Percentiles rank a stretch among this genome's conserved stretches.
Evolutionary conservation across 2,888 invertebrate species (phyloP).

Genomic region (Perizoma affinitatum): DNA sequence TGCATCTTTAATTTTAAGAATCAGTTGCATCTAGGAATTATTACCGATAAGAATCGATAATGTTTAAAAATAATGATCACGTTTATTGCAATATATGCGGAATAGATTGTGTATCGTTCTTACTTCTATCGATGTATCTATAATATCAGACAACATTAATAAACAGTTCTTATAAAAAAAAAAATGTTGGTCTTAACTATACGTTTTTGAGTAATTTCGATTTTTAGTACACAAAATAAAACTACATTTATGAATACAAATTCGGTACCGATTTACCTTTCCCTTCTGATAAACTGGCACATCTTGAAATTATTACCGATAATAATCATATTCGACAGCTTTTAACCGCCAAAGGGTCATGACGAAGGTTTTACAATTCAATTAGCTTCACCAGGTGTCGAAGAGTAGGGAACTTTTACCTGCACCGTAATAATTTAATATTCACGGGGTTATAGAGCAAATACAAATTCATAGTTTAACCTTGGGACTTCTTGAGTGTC

Average conservation of each 20-base stretch:
- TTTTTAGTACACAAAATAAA: conserved; percentile 15
- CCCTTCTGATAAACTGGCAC: conserved; percentile 57
- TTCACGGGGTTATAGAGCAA: conserved; percentile 60
- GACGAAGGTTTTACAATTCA: conserved; percentile 81
- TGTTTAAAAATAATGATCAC: too few relatives aligned
- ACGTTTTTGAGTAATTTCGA: too few relatives aligned
- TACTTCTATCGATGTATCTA: too few relatives aligned
- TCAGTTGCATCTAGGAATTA: too few relatives aligned
- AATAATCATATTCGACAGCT: conserved; percentile 75
- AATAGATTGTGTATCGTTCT: too few relatives aligned
- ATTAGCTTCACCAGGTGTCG: conserved; percentile 78
- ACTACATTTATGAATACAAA: conserved; percentile 33
- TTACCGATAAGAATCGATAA: too few relatives aligned
- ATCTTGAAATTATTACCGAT: conserved; percentile 71
- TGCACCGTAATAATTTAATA: conserved; percentile 62
- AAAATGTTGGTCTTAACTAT: too few relatives aligned
- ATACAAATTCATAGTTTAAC: conserved; percentile 61
- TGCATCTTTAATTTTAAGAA: too few relatives aligned
- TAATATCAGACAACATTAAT: too few relatives aligned
- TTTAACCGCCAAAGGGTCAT: conserved; percentile 77
- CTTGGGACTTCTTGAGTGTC: too few relatives aligned
- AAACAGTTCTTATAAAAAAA: too few relatives aligned
- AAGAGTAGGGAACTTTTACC: conserved; percentile 65
- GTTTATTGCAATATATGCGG: too few relatives aligned
- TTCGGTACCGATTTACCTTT: conserved; percentile 51